These are phyloP conservation scores for Agriopis marginaria DNA, from an alignment of 2,888 invertebrate genomes.

Conservation along the genomic window DNA sequence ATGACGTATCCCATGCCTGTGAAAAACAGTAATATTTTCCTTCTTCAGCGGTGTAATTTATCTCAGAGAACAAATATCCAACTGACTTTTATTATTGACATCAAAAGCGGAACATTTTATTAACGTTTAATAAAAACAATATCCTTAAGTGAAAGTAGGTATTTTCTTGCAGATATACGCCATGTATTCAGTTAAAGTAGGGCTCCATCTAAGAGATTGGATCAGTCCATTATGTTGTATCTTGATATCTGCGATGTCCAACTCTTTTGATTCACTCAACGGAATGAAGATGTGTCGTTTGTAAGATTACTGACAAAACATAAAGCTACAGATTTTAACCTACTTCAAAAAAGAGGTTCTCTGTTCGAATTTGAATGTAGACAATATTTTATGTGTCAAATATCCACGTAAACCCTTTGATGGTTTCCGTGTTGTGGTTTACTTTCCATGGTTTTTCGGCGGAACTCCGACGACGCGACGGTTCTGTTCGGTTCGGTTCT, in stretches of 20 bases:
- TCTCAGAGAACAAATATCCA: conserved; percentile 13
- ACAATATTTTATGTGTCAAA: too few species aligned
- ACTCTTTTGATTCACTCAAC: conserved; percentile 58
- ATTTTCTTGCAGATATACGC: conserved; percentile 32
- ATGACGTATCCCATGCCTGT: neutral
- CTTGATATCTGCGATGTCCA: conserved; percentile 66
- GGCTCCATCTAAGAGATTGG: conserved; percentile 78
- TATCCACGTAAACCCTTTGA: too few species aligned
- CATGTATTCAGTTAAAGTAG: conserved; percentile 55
- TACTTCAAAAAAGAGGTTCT: too few species aligned
- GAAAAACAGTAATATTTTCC: conserved; percentile 1
- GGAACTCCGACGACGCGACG: too few species aligned
- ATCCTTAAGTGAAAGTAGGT: conserved; percentile 35
- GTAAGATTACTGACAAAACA: conserved; percentile 31
- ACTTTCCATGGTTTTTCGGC: too few species aligned
- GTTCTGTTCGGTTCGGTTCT: too few species aligned
- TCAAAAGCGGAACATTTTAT: conserved; percentile 27
- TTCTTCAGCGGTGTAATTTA: neutral
- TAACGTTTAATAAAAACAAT: conserved; percentile 37
- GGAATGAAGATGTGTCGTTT: conserved; percentile 42
- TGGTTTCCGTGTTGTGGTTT: too few species aligned
- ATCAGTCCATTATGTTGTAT: conserved; percentile 71
- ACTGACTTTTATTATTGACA: conserved; percentile 27
- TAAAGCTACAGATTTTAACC: neutral
- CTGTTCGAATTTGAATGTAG: too few species aligned